phyloP scores from a whole-genome alignment of 2,888 invertebrate genomes.

The Sarcophaga variegata region DNA sequence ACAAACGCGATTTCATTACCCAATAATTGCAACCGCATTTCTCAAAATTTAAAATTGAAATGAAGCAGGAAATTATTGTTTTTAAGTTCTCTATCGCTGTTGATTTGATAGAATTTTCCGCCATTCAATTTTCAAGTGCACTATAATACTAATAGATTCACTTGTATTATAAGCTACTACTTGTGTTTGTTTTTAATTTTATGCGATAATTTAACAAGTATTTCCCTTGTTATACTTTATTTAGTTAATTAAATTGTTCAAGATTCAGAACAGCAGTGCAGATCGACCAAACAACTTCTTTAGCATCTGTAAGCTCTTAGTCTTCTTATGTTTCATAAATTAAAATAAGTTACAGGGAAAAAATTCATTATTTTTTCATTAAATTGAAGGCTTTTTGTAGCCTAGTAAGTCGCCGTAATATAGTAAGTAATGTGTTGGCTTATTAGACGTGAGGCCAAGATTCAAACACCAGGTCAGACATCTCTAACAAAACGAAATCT shows the following conservation, averaged over 20 bases:
- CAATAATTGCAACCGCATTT: conserved; percentile 41
- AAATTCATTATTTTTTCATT: no score
- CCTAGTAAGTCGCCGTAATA: no score
- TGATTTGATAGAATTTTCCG: conserved; percentile 44
- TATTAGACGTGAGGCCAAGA: no score
- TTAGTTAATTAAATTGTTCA: no score
- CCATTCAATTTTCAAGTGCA: conserved; percentile 41
- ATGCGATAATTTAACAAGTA: not conserved
- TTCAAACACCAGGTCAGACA: no score
- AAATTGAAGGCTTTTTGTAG: no score
- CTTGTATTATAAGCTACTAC: conserved; percentile 26
- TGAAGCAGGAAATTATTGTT: not conserved
- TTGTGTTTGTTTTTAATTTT: not conserved
- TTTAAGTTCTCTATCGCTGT: not conserved
- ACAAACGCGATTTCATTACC: conserved; percentile 18
- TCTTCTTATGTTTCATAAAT: no score
- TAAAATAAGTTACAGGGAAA: no score
- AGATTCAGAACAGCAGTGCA: no score
- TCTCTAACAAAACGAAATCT: no score
- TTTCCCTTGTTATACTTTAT: not conserved
- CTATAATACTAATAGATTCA: not conserved
- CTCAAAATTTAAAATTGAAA: not conserved
- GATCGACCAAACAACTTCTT: not conserved
- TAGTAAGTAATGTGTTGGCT: no score
- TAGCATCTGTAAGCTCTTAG: no score